A percentile compares a stretch with the other conserved stretches of the same genome.
phyloP scores from a whole-genome alignment of 2,113 vertebrate genomes.

The Plecturocebus donacophilus region DNA sequence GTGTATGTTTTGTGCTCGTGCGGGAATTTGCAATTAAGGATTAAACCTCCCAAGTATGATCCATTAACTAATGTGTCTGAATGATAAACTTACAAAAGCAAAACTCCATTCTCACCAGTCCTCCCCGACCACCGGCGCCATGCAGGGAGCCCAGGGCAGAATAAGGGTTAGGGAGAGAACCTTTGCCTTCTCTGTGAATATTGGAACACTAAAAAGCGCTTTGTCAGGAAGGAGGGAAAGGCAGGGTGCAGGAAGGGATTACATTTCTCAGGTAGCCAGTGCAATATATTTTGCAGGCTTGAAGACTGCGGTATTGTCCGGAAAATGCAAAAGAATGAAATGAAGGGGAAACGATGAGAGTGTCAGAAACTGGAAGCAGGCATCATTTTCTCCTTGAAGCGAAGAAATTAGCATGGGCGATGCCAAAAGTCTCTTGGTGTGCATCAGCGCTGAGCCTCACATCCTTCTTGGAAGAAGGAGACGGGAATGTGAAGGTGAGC shows the following conservation, averaged over 20 bases:
- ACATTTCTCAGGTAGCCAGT: neutral
- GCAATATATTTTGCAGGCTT: neutral
- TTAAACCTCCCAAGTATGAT: conserved; percentile 32
- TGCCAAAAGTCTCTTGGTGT: neutral
- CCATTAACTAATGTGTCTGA: neutral
- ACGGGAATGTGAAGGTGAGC: fast-evolving
- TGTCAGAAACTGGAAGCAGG: neutral
- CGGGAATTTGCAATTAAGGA: conserved; percentile 1
- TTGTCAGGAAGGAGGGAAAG: fast-evolving
- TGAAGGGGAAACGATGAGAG: neutral
- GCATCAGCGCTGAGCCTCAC: neutral
- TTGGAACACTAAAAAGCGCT: neutral
- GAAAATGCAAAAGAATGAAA: neutral
- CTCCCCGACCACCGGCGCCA: fast-evolving
- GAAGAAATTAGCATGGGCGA: neutral
- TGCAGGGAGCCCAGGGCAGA: neutral
- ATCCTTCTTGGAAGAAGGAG: neutral
- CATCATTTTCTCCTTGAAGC: conserved; percentile 13
- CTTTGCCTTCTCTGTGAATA: fast-evolving
- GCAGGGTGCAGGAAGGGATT: fast-evolving
- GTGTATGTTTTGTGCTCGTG: neutral
- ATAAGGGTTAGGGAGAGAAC: neutral
- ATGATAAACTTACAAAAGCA: conserved; percentile 31
- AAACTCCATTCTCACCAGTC: neutral
- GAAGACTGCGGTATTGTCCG: fast-evolving